Evolutionary conservation across 2,113 vertebrate species (phyloP).

Genomic region (Plestiodon gilberti): DNA sequence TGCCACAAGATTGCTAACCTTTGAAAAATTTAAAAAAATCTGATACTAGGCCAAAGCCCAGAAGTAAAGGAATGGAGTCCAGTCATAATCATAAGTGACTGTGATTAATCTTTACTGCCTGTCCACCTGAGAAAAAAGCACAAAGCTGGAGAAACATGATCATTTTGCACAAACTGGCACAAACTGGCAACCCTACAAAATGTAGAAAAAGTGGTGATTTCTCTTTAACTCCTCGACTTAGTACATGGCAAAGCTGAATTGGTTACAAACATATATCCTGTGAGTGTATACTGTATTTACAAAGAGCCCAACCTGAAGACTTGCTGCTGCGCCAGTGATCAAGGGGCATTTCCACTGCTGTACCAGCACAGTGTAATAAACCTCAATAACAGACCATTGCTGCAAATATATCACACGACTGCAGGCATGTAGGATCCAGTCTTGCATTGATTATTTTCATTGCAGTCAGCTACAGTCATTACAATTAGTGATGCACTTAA

Average conservation of each 20-base stretch:
- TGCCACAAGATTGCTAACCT: too few relatives aligned
- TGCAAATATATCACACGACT: neutral
- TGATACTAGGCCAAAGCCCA: too few relatives aligned
- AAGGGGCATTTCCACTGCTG: neutral
- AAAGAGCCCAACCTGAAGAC: neutral
- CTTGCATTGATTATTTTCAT: conserved; percentile 73
- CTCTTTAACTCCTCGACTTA: too few relatives aligned
- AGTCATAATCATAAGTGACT: too few relatives aligned
- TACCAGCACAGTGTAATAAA: neutral
- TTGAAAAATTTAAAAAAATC: too few relatives aligned
- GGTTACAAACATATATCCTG: conserved; percentile 63
- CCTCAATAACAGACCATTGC: neutral
- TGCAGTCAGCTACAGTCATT: conserved; percentile 53
- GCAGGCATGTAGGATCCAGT: conserved; percentile 23
- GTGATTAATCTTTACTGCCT: too few relatives aligned
- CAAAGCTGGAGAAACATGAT: too few relatives aligned
- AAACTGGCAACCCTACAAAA: too few relatives aligned
- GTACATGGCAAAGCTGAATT: conserved; percentile 51
- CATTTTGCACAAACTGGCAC: too few relatives aligned
- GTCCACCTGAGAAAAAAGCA: too few relatives aligned
- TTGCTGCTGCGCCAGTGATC: neutral
- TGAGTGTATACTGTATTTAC: conserved; percentile 61
- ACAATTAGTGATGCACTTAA: neutral
- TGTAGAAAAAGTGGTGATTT: too few relatives aligned
- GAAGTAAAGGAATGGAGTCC: too few relatives aligned